These are phyloP conservation scores for Capricornis sumatraensis DNA, from an alignment of 2,113 vertebrate species.

Conservation along the genomic window DNA sequence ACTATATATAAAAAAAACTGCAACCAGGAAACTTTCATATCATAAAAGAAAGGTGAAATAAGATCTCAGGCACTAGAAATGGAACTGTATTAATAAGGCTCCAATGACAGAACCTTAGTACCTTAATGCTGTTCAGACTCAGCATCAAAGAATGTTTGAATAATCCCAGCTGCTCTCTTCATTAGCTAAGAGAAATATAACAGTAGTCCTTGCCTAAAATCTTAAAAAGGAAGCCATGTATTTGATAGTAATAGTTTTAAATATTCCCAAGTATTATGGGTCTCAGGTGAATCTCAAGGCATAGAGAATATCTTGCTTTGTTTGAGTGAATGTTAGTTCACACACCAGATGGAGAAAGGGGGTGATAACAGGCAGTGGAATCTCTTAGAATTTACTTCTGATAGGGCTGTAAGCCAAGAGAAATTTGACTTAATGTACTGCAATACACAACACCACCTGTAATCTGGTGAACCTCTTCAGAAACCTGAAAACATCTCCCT, in stretches of 20 bases:
- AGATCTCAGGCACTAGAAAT: neutral
- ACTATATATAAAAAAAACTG: neutral
- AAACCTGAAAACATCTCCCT: neutral
- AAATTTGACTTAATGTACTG: neutral
- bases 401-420: neutral
- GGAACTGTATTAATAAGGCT: neutral
- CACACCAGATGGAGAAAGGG: neutral
- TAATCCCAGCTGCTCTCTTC: neutral
- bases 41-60: conserved; percentile 13
- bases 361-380: neutral
- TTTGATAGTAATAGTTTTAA: neutral
- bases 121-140: neutral
- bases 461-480: neutral
- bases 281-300: neutral
- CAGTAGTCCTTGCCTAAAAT: neutral
- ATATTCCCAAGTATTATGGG: neutral
- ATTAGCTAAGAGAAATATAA: neutral
- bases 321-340: neutral
- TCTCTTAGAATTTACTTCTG: neutral
- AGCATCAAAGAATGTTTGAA: neutral
- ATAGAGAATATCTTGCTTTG: neutral
- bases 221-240: neutral
- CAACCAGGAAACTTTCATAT: neutral
- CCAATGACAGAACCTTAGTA: neutral
- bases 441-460: neutral